phyloP scores from a whole-genome alignment of 1,140 invertebrate species.

The Tetranychus cinnabarinus region DNA sequence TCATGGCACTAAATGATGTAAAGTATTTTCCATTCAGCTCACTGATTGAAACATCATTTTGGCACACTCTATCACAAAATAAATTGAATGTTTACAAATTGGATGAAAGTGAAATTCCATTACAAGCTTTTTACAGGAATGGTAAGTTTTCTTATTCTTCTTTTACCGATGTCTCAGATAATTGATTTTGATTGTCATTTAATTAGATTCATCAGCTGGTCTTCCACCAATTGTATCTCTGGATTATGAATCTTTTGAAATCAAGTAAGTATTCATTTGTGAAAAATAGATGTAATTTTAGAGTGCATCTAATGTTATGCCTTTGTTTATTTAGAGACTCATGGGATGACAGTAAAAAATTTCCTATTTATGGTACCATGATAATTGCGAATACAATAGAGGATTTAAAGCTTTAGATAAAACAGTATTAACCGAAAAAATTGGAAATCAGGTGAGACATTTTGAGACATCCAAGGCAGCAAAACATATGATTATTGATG shows the following conservation, averaged over 20 bases:
- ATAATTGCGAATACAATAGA: constrained; percentile 74
- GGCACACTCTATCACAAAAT: constrained; percentile 62
- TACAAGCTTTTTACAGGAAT: constrained; percentile 50
- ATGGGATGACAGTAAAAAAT: constrained; percentile 30
- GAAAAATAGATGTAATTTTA: neutral
- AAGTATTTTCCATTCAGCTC: constrained; percentile 31
- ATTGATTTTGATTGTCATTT: constrained; percentile 1
- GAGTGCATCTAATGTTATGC: neutral
- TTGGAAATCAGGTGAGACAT: constrained; percentile 28
- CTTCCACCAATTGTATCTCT: constrained; percentile 28
- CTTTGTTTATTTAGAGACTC: constrained; percentile 23
- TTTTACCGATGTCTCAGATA: too few relatives aligned
- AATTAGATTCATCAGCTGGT: constrained; percentile 8
- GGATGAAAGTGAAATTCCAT: constrained; percentile 35
- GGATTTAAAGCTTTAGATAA: constrained; percentile 55
- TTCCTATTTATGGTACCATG: constrained; percentile 37
- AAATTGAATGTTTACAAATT: constrained; percentile 70
- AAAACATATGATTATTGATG: too few relatives aligned
- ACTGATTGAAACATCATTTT: constrained; percentile 52
- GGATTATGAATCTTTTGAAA: constrained; percentile 54
- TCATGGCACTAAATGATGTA: constrained; percentile 7
- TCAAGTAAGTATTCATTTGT: constrained; percentile 21
- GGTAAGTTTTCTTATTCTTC: too few relatives aligned
- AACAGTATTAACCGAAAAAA: constrained; percentile 36
- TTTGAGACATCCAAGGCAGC: too few relatives aligned